Conservation (phyloP, 2,888 invertebrate genomes). For the Mythimna albipuncta region DNA sequence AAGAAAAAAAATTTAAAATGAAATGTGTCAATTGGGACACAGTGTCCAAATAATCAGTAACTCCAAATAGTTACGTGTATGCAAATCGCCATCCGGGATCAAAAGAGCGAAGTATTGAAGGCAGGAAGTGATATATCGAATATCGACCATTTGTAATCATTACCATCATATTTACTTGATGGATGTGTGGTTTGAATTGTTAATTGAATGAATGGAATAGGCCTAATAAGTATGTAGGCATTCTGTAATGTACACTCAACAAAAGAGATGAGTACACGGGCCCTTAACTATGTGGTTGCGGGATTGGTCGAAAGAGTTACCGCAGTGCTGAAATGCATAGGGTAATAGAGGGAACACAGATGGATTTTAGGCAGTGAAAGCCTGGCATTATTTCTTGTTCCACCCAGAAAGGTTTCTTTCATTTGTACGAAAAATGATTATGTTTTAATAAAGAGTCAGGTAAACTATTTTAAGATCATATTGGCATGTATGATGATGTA, state of each 20-base stretch:
- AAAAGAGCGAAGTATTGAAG: constrained; percentile 48
- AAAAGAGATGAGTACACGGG: not conserved
- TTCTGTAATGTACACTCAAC: constrained; percentile 5
- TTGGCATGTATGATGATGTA: no score
- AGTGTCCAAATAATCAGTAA: not conserved
- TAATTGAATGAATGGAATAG: constrained; percentile 13
- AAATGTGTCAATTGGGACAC: no score
- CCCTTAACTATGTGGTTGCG: no score
- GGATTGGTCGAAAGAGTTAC: no score
- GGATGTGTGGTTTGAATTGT: constrained; percentile 32
- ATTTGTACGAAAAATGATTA: not conserved
- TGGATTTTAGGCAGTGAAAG: no score
- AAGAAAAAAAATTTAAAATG: no score
- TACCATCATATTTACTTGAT: constrained; percentile 25
- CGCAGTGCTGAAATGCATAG: no score
- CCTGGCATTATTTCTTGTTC: no score
- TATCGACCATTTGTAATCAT: constrained; percentile 47
- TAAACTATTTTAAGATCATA: not conserved
- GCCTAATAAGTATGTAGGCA: not conserved
- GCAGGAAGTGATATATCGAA: constrained; percentile 39
- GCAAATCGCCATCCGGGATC: constrained; percentile 63
- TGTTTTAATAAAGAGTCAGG: not conserved
- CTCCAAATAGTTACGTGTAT: constrained; percentile 43
- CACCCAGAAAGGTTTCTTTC: no score
- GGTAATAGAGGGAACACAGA: no score